These are phyloP conservation scores for Ahaetulla prasina DNA, from an alignment of 2,113 vertebrate species.

Conservation along the genomic window DNA sequence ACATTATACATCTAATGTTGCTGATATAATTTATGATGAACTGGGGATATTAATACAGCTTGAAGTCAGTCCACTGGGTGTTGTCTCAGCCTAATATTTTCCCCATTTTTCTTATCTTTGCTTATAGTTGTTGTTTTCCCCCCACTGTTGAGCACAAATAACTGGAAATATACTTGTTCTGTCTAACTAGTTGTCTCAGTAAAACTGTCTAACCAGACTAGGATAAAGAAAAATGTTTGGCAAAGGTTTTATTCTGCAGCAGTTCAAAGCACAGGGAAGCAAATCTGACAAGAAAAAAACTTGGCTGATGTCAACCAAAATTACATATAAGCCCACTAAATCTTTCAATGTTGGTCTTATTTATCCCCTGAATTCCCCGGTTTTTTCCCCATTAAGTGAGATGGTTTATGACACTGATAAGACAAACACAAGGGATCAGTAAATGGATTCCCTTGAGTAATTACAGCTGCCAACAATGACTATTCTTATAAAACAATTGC, in stretches of 20 bases:
- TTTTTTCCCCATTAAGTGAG: slow-evolving; percentile 32
- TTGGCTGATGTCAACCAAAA: slow-evolving; percentile 50
- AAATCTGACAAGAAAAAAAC: slow-evolving; percentile 26
- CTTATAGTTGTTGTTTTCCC: background rate
- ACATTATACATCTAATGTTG: background rate
- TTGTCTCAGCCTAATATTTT: background rate
- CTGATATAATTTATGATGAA: background rate
- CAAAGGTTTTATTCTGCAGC: background rate
- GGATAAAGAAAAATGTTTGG: background rate
- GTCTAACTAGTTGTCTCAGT: background rate
- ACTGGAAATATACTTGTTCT: background rate
- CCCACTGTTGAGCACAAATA: background rate
- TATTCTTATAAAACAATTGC: slow-evolving; percentile 43
- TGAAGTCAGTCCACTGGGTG: background rate
- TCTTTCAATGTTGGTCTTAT: background rate
- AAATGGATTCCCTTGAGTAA: slow-evolving; percentile 55
- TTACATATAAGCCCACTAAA: slow-evolving; percentile 38
- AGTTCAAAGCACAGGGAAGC: background rate
- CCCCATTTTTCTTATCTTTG: background rate
- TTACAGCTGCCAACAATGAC: slow-evolving; percentile 43
- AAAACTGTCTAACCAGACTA: background rate
- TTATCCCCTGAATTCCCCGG: slow-evolving; percentile 32
- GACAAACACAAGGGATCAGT: slow-evolving; percentile 30
- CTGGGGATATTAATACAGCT: background rate
- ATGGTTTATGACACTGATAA: slow-evolving; percentile 46